A percentile compares a stretch with the other conserved stretches of the same genome.
Conservation (phyloP, 2,113 vertebrate species). For the Dryoscopus gambensis region DNA sequence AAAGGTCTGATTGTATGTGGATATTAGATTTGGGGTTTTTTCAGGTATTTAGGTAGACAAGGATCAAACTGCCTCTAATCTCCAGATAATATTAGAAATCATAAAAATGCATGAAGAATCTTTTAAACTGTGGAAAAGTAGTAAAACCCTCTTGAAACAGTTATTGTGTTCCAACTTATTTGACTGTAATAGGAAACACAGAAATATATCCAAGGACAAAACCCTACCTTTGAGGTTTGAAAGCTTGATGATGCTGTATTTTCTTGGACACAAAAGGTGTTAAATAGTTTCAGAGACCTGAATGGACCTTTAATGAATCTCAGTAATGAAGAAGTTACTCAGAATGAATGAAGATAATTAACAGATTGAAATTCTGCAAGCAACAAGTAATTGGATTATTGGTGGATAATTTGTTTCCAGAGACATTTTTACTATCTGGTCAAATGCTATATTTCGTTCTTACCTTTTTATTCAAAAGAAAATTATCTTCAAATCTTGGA, state of each 20-base stretch:
- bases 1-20: background rate
- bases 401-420: constrained; percentile 66
- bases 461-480: constrained; percentile 61
- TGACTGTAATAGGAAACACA: background rate
- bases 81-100: background rate
- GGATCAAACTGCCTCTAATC: background rate
- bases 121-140: background rate
- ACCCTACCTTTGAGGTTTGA: background rate
- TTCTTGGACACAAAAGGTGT: constrained; percentile 19
- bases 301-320: constrained; percentile 55
- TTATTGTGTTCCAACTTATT: background rate
- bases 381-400: constrained; percentile 71
- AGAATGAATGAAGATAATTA: constrained; percentile 74
- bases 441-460: constrained; percentile 63
- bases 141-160: background rate
- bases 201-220: background rate
- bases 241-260: background rate
- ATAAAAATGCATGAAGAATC: background rate
- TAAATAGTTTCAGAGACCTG: constrained; percentile 30
- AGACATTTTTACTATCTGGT: constrained; percentile 52
- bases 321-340: constrained; percentile 54
- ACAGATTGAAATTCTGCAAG: constrained; percentile 69
- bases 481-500: constrained; percentile 54
- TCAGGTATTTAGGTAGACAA: background rate
- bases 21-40: background rate